Evolutionary conservation across 2,888 invertebrate species (phyloP), one percentile per base, ranked within the genome.

Genomic region (Ormyrus rosae): DNA sequence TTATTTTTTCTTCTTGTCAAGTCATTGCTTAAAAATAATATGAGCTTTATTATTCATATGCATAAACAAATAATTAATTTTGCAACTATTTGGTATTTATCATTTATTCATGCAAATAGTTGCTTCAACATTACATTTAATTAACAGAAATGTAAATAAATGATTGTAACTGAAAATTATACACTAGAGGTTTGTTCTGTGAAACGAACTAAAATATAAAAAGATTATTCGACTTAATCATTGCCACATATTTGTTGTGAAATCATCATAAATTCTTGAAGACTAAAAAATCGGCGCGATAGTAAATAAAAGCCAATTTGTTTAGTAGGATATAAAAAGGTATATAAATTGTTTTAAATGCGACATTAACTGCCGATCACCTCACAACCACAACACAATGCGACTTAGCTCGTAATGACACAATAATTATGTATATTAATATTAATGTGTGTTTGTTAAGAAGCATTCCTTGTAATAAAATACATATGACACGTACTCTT

Each of bases 391-490:
- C 10, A 70, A 56, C 64, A 75, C 61, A 75, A 71, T 61, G 71
- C 79, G 81, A 78, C 69, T 70, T 84, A 84, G 84, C 67, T 83
- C 76, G 78, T 84, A 85, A 83, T 83, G 82, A 84, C 83, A 85
- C 85, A 85, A 86, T 85, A 85, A 85, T 84, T 85, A 84, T 85
- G 85, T 85, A 85, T 85, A 80, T 84, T 79, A 79, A 83, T 85
- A 84, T 85, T 79, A 79, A 83, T 85, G 85, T 85, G 84, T 85
- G 85, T 85, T 85, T 84, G 84, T 83, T 85, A 84, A 85, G 83
- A 85, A 82, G 83, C 83, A 87, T 84, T 84, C 81, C 86, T 87
- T 88, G 88, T 88, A 88, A 88, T 86, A 87, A 87, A 88, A 83
- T 86, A 85, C 85, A 81, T 81, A 79, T 48, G 48, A 81, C 60